phyloP scores from a whole-genome alignment of 1,140 invertebrate species.

The Neodiprion fabricii region DNA sequence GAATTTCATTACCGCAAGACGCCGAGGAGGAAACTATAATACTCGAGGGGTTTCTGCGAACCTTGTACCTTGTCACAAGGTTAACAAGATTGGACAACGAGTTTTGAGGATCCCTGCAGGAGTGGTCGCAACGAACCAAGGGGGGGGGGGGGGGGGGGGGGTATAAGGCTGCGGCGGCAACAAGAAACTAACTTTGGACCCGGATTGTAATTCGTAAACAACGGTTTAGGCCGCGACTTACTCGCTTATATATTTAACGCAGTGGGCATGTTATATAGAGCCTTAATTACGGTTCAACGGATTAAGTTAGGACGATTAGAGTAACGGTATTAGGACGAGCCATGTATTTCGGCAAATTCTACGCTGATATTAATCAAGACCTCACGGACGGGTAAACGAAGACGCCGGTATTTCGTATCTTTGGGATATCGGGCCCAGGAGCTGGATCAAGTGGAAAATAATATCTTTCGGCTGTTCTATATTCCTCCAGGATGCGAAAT shows the following conservation, averaged over 20 bases:
- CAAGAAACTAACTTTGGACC: constrained; percentile 4
- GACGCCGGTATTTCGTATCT: neutral
- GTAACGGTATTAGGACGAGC: neutral
- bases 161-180: neutral
- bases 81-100: neutral
- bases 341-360: neutral
- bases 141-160: neutral
- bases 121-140: no score
- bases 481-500: neutral
- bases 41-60: neutral
- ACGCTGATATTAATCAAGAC: neutral
- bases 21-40: no score
- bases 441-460: neutral
- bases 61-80: neutral
- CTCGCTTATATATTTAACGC: constrained; percentile 7
- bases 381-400: neutral
- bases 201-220: constrained; percentile 5
- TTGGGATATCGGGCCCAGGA: neutral
- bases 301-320: constrained; percentile 1
- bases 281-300: constrained; percentile 4
- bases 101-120: neutral
- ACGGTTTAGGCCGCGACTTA: neutral
- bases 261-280: neutral
- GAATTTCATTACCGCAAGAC: no score
- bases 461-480: neutral